These are phyloP conservation scores for Neodiprion pinetum DNA, from an alignment of 1,140 invertebrate species.

Conservation along the genomic window DNA sequence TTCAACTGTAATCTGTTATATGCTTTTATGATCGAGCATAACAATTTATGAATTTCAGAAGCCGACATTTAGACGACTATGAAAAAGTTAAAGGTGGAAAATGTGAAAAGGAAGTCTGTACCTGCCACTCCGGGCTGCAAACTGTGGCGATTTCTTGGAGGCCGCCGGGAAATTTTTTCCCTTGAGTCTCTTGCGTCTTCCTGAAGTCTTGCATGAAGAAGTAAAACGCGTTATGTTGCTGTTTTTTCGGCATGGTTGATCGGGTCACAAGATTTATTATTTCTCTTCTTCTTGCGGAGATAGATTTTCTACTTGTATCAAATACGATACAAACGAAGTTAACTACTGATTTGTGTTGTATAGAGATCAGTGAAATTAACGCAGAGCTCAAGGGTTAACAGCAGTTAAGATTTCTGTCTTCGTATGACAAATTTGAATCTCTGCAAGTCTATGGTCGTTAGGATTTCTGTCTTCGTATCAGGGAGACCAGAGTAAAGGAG, in stretches of 20 bases:
- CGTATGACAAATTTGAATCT: too few relatives aligned
- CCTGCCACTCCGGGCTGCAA: slow-evolving; percentile 44
- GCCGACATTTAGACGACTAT: background rate
- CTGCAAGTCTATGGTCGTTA: too few relatives aligned
- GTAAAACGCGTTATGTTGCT: slow-evolving; percentile 55
- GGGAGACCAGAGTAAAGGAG: too few relatives aligned
- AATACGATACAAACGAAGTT: too few relatives aligned
- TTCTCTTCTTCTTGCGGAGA: too few relatives aligned
- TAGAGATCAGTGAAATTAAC: too few relatives aligned
- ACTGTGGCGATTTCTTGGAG: slow-evolving; percentile 48
- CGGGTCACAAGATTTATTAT: too few relatives aligned
- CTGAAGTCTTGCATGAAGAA: slow-evolving; percentile 59
- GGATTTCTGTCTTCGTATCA: too few relatives aligned
- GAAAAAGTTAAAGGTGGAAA: background rate
- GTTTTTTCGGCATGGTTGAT: slow-evolving; percentile 56
- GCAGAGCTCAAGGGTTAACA: too few relatives aligned
- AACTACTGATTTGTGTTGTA: too few relatives aligned
- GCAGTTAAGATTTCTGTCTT: too few relatives aligned
- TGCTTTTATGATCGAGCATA: background rate
- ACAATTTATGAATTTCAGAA: slow-evolving; percentile 8
- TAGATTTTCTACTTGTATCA: too few relatives aligned
- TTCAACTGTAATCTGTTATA: background rate
- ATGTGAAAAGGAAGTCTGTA: slow-evolving; percentile 18
- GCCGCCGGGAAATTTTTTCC: slow-evolving; percentile 46
- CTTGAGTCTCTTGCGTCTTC: slow-evolving; percentile 49